Evolutionary conservation across 2,888 invertebrate species (phyloP).

Genomic region (Spodoptera littoralis): DNA sequence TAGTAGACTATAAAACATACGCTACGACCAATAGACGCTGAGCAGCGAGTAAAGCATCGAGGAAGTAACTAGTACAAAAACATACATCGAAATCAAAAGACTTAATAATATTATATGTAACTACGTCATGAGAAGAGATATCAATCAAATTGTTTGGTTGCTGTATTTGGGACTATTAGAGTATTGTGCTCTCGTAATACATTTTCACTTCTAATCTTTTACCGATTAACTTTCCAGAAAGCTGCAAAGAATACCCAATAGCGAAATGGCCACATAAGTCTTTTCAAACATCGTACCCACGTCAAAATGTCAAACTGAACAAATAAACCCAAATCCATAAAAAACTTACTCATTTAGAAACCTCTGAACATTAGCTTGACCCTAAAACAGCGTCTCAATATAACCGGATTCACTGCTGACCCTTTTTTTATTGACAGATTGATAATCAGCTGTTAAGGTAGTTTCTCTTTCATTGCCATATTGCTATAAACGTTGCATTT

Average conservation of each 20-base stretch:
- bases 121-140: no score
- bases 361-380: constrained; percentile 16
- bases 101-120: no score
- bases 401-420: constrained; percentile 26
- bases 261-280: neutral
- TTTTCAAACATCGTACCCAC: neutral
- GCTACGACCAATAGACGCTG: no score
- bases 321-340: neutral
- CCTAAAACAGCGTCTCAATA: constrained; percentile 12
- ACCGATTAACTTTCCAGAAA: no score
- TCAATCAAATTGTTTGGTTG: no score
- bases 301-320: neutral
- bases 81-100: no score
- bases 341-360: constrained; percentile 1
- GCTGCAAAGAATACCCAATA: neutral
- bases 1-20: no score
- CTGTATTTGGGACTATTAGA: no score
- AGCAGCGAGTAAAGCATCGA: no score
- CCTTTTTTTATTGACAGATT: constrained; percentile 17
- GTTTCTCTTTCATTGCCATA: constrained; percentile 49
- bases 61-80: no score
- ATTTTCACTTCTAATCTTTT: no score
- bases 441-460: constrained; percentile 27
- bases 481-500: constrained; percentile 33
- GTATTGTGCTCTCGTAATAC: no score